A percentile compares a stretch with the other conserved stretches of the same genome.
phyloP scores from a whole-genome alignment of 1,140 invertebrate genomes.

The Pseudomyrmex sp. region DNA sequence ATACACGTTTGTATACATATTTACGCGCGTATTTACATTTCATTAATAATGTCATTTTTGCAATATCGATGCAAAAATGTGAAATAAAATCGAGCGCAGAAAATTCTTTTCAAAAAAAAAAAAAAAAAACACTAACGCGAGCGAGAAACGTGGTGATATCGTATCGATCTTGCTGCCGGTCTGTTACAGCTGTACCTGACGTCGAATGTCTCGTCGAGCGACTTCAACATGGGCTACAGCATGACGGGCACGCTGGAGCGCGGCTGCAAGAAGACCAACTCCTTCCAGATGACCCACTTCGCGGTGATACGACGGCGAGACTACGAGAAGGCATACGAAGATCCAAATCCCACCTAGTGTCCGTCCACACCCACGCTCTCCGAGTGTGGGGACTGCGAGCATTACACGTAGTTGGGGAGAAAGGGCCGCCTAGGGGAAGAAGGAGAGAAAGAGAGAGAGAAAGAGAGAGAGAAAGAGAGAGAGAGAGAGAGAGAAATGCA shows the following conservation, averaged over 20 bases:
- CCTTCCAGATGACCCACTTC: slow-evolving; percentile 94
- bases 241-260: slow-evolving; percentile 94
- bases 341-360: slow-evolving; percentile 84
- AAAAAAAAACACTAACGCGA: too few relatives aligned
- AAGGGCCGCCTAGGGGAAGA: slow-evolving; percentile 28
- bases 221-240: slow-evolving; percentile 95
- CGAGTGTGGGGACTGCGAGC: slow-evolving; percentile 82
- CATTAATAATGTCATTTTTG: not conserved
- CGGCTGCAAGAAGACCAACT: slow-evolving; percentile 91
- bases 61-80: not conserved
- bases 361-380: slow-evolving; percentile 83
- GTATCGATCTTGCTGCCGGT: slow-evolving; percentile 54
- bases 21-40: not conserved
- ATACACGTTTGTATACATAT: not conserved
- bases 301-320: slow-evolving; percentile 91
- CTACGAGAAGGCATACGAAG: slow-evolving; percentile 84
- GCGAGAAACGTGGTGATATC: slow-evolving; percentile 22
- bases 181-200: slow-evolving; percentile 89
- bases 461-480: too few relatives aligned
- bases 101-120: not conserved
- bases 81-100: not conserved
- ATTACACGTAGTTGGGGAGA: slow-evolving; percentile 78
- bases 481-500: not conserved
- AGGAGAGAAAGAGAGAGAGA: not conserved
- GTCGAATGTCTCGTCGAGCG: slow-evolving; percentile 91